phyloP scores from a whole-genome alignment of 2,113 vertebrate species.

The Neogale vison region DNA sequence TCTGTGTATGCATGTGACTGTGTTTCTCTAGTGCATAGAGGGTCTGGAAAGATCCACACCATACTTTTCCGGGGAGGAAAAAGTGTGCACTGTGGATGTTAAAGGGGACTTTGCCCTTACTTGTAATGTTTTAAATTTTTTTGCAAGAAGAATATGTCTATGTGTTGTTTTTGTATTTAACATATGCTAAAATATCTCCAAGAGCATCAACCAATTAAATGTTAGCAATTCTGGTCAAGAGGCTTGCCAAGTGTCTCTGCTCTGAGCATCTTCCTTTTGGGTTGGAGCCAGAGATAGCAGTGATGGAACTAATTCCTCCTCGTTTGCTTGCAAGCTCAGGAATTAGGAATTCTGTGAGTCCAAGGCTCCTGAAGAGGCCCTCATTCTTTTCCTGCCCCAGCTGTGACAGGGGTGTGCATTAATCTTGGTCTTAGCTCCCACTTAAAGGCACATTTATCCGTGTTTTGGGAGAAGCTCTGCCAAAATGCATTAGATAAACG shows the following conservation, averaged over 20 bases:
- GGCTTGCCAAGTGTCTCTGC: neutral
- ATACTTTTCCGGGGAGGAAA: neutral
- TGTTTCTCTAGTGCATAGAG: neutral
- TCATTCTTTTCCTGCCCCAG: neutral
- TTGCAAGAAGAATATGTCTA: neutral
- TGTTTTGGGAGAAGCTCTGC: neutral
- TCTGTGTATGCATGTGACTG: neutral
- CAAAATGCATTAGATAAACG: neutral
- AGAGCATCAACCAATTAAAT: neutral
- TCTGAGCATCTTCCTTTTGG: neutral
- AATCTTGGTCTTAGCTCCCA: neutral
- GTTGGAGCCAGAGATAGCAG: neutral
- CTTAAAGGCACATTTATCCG: neutral
- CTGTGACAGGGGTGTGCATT: neutral
- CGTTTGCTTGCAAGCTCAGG: neutral
- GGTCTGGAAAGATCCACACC: neutral
- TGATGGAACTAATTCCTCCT: neutral
- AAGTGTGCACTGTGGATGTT: neutral
- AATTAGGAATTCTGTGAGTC: neutral
- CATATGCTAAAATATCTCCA: neutral
- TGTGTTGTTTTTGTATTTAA: neutral
- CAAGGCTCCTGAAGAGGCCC: neutral
- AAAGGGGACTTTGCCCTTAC: neutral
- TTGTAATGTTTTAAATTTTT: neutral
- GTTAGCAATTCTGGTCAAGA: neutral